Conservation (phyloP, 2,797 vertebrate genomes). For the Hippopotamyrus pictus region DNA sequence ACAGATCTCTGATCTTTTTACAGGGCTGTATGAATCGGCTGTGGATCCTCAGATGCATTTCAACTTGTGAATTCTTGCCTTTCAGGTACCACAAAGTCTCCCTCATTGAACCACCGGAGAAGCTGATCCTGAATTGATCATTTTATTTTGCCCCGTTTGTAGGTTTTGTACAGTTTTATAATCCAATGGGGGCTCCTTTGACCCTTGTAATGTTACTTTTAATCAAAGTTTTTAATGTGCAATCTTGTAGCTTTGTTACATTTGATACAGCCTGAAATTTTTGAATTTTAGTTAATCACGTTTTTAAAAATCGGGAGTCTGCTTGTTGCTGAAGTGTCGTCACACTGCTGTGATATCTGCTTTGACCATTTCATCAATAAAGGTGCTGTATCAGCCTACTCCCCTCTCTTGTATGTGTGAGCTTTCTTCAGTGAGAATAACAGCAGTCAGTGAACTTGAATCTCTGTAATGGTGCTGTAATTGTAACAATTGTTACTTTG, state of each 20-base stretch:
- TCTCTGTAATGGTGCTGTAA: background rate
- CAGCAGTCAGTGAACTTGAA: background rate
- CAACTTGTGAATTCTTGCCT: background rate
- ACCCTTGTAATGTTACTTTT: background rate
- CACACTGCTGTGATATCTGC: background rate
- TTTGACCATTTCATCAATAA: constrained; percentile 25
- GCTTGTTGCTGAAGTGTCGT: background rate
- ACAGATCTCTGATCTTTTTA: background rate
- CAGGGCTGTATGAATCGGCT: background rate
- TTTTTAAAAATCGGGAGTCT: background rate
- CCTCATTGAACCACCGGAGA: constrained; percentile 71
- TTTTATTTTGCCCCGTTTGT: constrained; percentile 13
- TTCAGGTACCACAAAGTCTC: constrained; percentile 82
- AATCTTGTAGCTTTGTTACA: background rate
- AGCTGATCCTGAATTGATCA: constrained; percentile 64
- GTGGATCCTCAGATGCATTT: background rate
- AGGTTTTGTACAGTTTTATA: constrained; percentile 34
- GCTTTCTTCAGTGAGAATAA: background rate
- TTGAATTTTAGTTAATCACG: background rate
- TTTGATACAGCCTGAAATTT: background rate
- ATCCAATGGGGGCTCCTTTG: constrained; percentile 23
- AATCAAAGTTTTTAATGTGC: constrained; percentile 2
- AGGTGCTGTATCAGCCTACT: background rate
- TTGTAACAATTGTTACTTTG: background rate
- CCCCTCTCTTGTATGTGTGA: background rate